These are phyloP conservation scores for Salpingus planirostris DNA, from an alignment of 2,888 invertebrate genomes.

Conservation along the genomic window DNA sequence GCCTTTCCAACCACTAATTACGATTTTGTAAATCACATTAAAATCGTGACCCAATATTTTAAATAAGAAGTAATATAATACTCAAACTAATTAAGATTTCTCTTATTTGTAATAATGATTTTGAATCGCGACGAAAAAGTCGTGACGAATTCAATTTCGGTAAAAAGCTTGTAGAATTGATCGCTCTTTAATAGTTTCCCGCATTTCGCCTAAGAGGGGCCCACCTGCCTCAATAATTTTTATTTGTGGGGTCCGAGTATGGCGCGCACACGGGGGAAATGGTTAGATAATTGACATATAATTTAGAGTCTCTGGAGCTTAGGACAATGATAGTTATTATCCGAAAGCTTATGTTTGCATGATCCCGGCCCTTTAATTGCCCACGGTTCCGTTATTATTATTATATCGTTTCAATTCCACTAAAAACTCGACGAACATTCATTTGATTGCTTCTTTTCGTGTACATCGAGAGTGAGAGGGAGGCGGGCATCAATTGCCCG, in stretches of 20 bases:
- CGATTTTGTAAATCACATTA: too few species aligned
- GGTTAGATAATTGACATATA: constrained; percentile 33
- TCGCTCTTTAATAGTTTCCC: constrained; percentile 12
- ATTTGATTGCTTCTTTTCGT: constrained; percentile 15
- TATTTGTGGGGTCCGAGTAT: constrained; percentile 10
- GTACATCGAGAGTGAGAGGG: too few species aligned
- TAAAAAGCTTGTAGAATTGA: constrained; percentile 11
- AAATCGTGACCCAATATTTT: too few species aligned
- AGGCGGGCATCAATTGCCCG: too few species aligned
- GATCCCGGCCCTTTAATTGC: constrained; percentile 15
- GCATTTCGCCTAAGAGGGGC: constrained; percentile 4
- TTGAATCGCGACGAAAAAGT: neutral
- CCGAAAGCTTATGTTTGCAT: constrained; percentile 32
- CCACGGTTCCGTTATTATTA: constrained; percentile 12
- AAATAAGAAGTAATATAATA: too few species aligned
- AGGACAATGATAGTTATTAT: constrained; percentile 33
- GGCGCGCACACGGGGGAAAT: constrained; percentile 9
- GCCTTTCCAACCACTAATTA: too few species aligned
- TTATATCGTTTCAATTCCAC: constrained; percentile 12
- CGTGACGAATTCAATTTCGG: neutral
- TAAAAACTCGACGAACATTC: constrained; percentile 14
- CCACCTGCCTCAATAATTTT: constrained; percentile 15
- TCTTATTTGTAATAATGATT: neutral
- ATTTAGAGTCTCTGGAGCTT: constrained; percentile 32
- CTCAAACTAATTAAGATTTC: too few species aligned